Evolutionary conservation across 2,113 vertebrate genomes (phyloP), one percentile per base, ranked within the genome.

Genomic region (Mastomys natalensis): DNA sequence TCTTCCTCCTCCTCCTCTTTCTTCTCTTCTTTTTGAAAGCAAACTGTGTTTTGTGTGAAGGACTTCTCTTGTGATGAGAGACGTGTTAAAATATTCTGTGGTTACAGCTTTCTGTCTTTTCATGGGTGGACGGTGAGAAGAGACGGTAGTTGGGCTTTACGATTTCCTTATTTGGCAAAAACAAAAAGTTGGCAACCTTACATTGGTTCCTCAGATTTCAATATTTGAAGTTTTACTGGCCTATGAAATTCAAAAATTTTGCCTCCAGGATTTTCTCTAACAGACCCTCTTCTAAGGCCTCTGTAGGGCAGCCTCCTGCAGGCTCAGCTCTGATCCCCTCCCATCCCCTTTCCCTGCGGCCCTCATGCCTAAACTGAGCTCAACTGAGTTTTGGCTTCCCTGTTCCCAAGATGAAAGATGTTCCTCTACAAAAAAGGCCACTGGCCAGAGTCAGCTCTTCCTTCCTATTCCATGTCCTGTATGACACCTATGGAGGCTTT

Each of bases 91-190:
- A 58, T 92, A 64, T n/a, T 78, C 76, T 43, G 93, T 88, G 86
- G 45, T 80, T 96, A 87, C 77, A 45, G 62, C 62, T 91, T 88
- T 92, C 80, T 81, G 92, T 93, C 74, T 93, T 90, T 85, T 92
- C 60, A n/a, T 89, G 91, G 94, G 84, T 68, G 77, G 87, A 91
- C 89, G 85, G 51, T 76, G 89, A 77, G 87, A 82, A 31, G 77
- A 48, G 70, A 70, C 80, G 78, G 77, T 58, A 68, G 68, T 43
- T 76, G 64, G 84, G 48, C 74, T 96, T 96, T 74, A 45, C 74
- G 89, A 89, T 90, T 58, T 84, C 96, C 94, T 96, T 97, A 97
- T 97, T 97, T 98, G 95, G 97, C 89, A 95, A 92, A 89, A 96
- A 89, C 92, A 45, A 94, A 97, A 90, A 91, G 84, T 48, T 93